Conservation (phyloP, 2,797 vertebrate species). For the Esox lucius region DNA sequence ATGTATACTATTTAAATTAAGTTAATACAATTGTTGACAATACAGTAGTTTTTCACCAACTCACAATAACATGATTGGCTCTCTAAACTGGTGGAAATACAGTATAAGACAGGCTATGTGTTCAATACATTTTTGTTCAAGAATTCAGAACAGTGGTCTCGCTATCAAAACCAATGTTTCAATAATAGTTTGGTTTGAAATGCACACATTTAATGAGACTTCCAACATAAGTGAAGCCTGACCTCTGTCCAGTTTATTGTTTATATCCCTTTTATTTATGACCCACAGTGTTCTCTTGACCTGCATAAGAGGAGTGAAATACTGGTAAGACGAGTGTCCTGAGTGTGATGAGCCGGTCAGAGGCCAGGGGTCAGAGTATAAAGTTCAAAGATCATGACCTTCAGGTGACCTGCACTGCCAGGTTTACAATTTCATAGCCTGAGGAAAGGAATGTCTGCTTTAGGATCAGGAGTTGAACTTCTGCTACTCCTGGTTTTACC, state of each 20-base stretch:
- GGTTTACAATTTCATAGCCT: conserved; percentile 66
- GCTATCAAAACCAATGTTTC: neutral
- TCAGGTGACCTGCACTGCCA: conserved; percentile 49
- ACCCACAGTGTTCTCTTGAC: conserved; percentile 6
- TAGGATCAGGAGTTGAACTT: conserved; percentile 14
- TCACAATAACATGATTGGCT: neutral
- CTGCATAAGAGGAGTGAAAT: conserved; percentile 41
- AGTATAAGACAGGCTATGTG: too few species aligned
- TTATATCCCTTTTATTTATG: conserved; percentile 3
- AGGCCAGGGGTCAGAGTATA: conserved; percentile 51
- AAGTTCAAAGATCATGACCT: conserved; percentile 61
- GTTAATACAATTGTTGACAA: neutral
- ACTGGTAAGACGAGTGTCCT: conserved; percentile 47
- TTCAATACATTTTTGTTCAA: too few species aligned
- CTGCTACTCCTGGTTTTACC: conserved; percentile 23
- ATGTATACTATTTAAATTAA: neutral
- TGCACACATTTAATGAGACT: neutral
- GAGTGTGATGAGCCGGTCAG: conserved; percentile 45
- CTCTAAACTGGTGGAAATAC: too few species aligned
- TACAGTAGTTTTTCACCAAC: neutral
- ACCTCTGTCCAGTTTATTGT: neutral
- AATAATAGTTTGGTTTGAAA: neutral
- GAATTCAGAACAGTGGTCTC: too few species aligned
- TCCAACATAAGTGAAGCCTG: neutral
- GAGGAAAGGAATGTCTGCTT: conserved; percentile 50